phyloP scores from a whole-genome alignment of 2,888 invertebrate species.

The Archips crataeganus region DNA sequence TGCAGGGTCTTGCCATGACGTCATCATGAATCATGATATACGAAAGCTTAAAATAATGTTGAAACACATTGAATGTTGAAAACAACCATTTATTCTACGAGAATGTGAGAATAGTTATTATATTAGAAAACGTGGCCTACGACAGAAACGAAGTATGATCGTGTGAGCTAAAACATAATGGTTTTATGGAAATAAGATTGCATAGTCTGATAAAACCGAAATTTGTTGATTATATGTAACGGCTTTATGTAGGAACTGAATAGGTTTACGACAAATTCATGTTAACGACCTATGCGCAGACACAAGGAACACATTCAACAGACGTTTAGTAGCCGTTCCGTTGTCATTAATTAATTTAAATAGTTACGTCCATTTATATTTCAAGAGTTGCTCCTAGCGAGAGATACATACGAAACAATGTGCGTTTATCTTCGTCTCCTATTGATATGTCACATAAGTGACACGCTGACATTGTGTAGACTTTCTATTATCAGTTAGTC shows the following conservation, averaged over 20 bases:
- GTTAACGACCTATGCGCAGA: constrained; percentile 4
- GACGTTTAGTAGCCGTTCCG: neutral
- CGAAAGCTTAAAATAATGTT: neutral
- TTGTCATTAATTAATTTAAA: constrained; percentile 18
- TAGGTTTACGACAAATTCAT: constrained; percentile 19
- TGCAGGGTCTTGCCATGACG: constrained; percentile 22
- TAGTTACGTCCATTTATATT: constrained; percentile 2
- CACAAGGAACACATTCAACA: neutral
- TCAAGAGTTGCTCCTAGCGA: constrained; percentile 1
- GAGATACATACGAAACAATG: constrained; percentile 54
- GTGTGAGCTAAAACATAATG: constrained; percentile 20
- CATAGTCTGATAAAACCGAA: constrained; percentile 2
- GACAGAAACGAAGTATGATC: neutral
- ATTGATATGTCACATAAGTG: constrained; percentile 74
- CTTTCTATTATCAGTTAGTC: constrained; percentile 62
- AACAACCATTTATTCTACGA: neutral
- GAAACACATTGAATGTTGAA: constrained; percentile 5
- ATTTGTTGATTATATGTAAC: neutral
- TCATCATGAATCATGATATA: constrained; percentile 10
- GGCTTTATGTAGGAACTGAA: constrained; percentile 4
- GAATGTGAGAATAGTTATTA: constrained; percentile 2
- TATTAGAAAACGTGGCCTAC: neutral
- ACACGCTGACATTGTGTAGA: constrained; percentile 63
- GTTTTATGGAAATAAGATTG: constrained; percentile 7
- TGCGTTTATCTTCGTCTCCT: constrained; percentile 65